Evolutionary conservation across 1,140 invertebrate genomes (phyloP).

Genomic region (Plectrocnemia conspersa): DNA sequence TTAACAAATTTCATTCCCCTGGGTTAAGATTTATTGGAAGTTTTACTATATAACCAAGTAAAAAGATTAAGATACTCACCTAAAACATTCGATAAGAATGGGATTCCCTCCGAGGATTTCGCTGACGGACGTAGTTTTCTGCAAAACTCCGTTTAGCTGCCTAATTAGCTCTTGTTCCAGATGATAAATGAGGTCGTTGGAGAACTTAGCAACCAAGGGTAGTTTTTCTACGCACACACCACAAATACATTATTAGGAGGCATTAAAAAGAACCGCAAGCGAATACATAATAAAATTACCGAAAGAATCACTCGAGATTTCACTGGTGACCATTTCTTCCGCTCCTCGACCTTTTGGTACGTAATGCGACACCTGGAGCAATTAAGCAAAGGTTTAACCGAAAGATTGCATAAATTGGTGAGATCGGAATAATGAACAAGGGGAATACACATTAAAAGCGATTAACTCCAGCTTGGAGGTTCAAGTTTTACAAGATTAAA

Average conservation of each 20-base stretch:
- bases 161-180: slow-evolving; percentile 26
- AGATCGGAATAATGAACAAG: no score
- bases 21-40: no score
- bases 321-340: slow-evolving; percentile 31
- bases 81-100: slow-evolving; percentile 31
- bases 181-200: slow-evolving; percentile 23
- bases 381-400: no score
- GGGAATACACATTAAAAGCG: no score
- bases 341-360: slow-evolving; percentile 26
- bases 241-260: background rate
- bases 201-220: slow-evolving; percentile 30
- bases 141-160: slow-evolving; percentile 31
- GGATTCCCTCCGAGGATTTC: slow-evolving; percentile 31
- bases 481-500: no score
- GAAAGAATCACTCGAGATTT: slow-evolving; percentile 30
- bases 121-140: slow-evolving; percentile 30
- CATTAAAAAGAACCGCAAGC: background rate
- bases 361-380: slow-evolving; percentile 29
- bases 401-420: no score
- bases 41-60: no score
- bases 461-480: no score
- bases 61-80: slow-evolving; percentile 19
- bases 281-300: slow-evolving; percentile 19
- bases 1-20: no score
- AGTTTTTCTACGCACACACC: slow-evolving; percentile 25